These are phyloP conservation scores for Psittacus erithacus DNA, from an alignment of 2,113 vertebrate species.

Conservation along the genomic window DNA sequence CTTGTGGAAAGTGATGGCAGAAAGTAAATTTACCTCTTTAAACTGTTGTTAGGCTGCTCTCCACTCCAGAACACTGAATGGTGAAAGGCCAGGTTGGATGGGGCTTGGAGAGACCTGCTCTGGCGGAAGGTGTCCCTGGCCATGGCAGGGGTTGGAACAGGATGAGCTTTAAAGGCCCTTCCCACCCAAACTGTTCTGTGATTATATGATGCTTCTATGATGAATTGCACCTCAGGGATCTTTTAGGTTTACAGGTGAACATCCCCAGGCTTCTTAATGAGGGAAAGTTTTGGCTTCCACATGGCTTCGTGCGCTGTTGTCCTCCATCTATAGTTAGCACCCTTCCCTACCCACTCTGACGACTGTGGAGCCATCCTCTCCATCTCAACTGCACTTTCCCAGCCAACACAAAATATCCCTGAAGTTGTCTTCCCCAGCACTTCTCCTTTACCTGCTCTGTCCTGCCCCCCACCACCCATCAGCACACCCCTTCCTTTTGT, in stretches of 20 bases:
- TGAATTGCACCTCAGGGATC: not conserved
- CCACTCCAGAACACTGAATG: too few relatives aligned
- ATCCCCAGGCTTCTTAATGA: not conserved
- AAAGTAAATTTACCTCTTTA: too few relatives aligned
- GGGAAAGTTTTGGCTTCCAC: not conserved
- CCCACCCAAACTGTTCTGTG: not conserved
- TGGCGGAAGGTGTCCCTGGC: not conserved
- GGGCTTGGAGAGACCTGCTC: not conserved
- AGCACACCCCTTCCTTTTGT: not conserved
- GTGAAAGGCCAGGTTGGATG: not conserved
- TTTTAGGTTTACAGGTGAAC: not conserved
- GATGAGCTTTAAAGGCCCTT: not conserved
- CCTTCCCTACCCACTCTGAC: not conserved
- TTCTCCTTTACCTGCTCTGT: not conserved
- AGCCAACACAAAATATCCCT: not conserved
- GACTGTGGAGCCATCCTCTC: not conserved
- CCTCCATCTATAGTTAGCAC: not conserved
- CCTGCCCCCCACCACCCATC: rapidly evolving
- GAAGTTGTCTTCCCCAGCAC: not conserved
- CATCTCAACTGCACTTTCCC: not conserved
- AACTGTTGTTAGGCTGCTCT: too few relatives aligned
- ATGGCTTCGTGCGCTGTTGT: rapidly evolving
- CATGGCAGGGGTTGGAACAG: too few relatives aligned
- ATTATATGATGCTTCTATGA: not conserved
- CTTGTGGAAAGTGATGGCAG: not conserved